These are phyloP conservation scores for Drosophila dunni DNA, from an alignment of 1,140 invertebrate genomes.

Conservation along the genomic window DNA sequence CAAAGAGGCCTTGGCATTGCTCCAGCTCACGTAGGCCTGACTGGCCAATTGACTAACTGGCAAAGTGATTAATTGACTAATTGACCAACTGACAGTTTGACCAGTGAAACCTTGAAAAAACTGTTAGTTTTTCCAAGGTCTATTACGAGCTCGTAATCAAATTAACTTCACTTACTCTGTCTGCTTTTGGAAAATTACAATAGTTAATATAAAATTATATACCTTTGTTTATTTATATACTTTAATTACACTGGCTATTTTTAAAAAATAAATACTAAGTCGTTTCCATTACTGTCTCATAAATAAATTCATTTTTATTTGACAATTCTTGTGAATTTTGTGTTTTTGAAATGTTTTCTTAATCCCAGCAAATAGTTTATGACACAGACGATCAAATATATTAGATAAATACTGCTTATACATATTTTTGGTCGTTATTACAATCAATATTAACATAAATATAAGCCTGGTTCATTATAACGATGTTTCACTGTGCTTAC, in stretches of 20 bases:
- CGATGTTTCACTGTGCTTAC: conserved; percentile 14
- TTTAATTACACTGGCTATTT: neutral
- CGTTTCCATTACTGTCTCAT: conserved; percentile 1
- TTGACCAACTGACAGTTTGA: neutral
- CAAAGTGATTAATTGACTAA: neutral
- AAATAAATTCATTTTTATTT: conserved; percentile 8
- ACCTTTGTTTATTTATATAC: neutral
- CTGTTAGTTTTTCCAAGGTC: neutral
- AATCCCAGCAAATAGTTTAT: conserved; percentile 20
- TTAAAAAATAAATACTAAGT: neutral
- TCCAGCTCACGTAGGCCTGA: conserved; percentile 72
- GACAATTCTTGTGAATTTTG: neutral
- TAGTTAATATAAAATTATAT: neutral
- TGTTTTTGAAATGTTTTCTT: conserved; percentile 11
- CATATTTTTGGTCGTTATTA: no score
- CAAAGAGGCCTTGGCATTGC: conserved; percentile 74
- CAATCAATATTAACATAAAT: no score
- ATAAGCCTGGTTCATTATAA: conserved; percentile 1
- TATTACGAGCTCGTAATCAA: conserved; percentile 8
- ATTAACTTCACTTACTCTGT: neutral
- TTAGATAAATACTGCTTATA: neutral
- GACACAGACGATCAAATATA: neutral
- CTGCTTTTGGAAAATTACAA: neutral
- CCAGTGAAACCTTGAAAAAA: conserved; percentile 1
- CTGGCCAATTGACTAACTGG: neutral